phyloP scores from a whole-genome alignment of 1,140 invertebrate genomes.

The Leptopilina boulardi region DNA sequence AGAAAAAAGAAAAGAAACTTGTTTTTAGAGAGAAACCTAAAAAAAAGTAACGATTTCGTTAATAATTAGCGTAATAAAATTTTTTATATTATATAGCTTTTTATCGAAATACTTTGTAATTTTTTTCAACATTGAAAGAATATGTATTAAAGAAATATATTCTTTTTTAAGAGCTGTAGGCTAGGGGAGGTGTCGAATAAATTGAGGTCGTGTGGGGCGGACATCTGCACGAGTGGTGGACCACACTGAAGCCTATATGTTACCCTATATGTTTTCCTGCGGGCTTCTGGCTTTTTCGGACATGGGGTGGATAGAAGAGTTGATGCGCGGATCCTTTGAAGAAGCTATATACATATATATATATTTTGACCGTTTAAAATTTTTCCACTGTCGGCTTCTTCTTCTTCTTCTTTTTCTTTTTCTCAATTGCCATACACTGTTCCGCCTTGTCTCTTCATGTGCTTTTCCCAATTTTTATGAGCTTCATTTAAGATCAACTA shows the following conservation, averaged over 20 bases:
- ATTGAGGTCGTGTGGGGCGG: constrained; percentile 75
- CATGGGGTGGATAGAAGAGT: constrained; percentile 50
- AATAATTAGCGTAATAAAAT: constrained; percentile 73
- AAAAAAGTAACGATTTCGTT: too few species aligned
- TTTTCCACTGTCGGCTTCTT: constrained; percentile 48
- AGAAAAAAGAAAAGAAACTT: too few species aligned
- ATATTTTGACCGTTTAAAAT: constrained; percentile 44
- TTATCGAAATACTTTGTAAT: constrained; percentile 40
- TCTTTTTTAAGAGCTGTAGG: constrained; percentile 62
- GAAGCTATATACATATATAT: too few species aligned
- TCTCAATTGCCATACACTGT: not conserved
- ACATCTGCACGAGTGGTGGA: constrained; percentile 69
- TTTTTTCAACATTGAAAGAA: constrained; percentile 65
- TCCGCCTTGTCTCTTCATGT: not conserved
- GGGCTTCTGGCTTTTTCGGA: constrained; percentile 57
- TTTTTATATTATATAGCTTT: constrained; percentile 62
- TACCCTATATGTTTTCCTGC: constrained; percentile 51
- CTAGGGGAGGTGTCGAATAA: constrained; percentile 75
- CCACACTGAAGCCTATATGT: constrained; percentile 58
- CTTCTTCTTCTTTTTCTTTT: not conserved
- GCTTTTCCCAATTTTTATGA: constrained; percentile 16
- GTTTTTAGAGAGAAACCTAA: too few species aligned
- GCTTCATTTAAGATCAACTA: not conserved
- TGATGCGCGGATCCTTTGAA: constrained; percentile 49
- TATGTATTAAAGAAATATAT: constrained; percentile 52